Conservation (phyloP, 2,797 vertebrate genomes). For the Catostomus latipinnis region DNA sequence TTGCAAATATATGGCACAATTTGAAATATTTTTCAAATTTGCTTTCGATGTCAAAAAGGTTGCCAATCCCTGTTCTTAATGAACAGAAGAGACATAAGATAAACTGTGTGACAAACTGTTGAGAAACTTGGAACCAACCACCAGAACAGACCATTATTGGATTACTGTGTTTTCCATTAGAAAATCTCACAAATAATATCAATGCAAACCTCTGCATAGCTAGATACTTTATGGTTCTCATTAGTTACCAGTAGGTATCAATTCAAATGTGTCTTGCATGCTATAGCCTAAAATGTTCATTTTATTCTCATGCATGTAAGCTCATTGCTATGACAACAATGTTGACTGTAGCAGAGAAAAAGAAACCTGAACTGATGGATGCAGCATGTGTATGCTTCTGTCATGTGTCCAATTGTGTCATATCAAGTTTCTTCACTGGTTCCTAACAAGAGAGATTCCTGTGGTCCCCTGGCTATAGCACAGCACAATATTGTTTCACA, state of each 20-base stretch:
- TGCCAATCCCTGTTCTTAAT: no score
- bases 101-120: no score
- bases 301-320: constrained; percentile 4
- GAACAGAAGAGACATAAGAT: no score
- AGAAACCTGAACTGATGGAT: constrained; percentile 32
- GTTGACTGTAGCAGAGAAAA: constrained; percentile 27
- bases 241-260: not conserved
- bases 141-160: no score
- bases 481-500: constrained; percentile 49
- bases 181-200: not conserved
- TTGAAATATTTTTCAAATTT: no score
- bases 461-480: constrained; percentile 34
- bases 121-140: no score
- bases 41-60: no score
- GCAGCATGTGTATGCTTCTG: not conserved
- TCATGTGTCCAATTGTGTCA: constrained; percentile 47
- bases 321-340: constrained; percentile 36
- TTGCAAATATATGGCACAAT: no score
- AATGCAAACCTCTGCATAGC: constrained; percentile 6
- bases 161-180: not conserved
- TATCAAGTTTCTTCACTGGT: constrained; percentile 49
- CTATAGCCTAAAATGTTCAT: constrained; percentile 13
- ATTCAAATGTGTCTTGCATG: not conserved
- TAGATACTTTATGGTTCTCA: constrained; percentile 2
- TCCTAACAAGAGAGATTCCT: constrained; percentile 48